Base-by-base conservation (phyloP, 2,797 vertebrate species). In the Centroberyx gerrardi region DNA sequence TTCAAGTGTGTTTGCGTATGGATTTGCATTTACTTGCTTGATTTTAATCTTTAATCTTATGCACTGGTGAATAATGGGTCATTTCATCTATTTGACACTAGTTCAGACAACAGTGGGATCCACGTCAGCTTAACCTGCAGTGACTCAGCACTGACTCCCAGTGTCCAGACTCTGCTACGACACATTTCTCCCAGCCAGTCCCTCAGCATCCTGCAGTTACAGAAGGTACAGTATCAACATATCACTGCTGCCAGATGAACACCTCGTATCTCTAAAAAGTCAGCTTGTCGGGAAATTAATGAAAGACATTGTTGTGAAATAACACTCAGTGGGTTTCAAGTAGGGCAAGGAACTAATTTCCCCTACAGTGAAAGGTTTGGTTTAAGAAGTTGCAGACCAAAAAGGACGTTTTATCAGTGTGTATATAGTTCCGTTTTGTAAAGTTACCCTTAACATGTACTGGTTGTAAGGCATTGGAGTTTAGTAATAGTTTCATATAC, bases 121-220 rank as follows among this genome's bases (percentile, higher is more conserved):
- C 94, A 90, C 49, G 88, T 97, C 79, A 93, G 91, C 67, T n/a
- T 98, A 53, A 96, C 88, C 78, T 99, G 98, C 90, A 90, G 93
- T 74, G 95, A 95, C 89, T 95, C 95, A 71, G 94, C 93, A 0
- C 87, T 99, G 91, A 84, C 95, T 83, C 84, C 95, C 36, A 94
- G 95, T 69, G 90, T 98, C 76, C 93, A 95, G 33, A 92, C 94
- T 27, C 86, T 99, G 74, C 88, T 95, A 64, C 90, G 92, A 89
- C 92, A 96, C 73, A 87, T 33, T 8, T 44, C 87, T 15, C 74
- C 94, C 76, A 94, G 89, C 77, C 92, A 88, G 83, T 95, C 95
- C 17, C 87, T 96, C 0, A 93, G 91, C 89, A 95, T 99, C 83
- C 74, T 96, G 17, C 93, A 95, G 65, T 46, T 97, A 71, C 95